Evolutionary conservation across 2,797 vertebrate species (phyloP), one percentile per base, ranked within the genome.

Genomic region (Gymnothorax reevesii): DNA sequence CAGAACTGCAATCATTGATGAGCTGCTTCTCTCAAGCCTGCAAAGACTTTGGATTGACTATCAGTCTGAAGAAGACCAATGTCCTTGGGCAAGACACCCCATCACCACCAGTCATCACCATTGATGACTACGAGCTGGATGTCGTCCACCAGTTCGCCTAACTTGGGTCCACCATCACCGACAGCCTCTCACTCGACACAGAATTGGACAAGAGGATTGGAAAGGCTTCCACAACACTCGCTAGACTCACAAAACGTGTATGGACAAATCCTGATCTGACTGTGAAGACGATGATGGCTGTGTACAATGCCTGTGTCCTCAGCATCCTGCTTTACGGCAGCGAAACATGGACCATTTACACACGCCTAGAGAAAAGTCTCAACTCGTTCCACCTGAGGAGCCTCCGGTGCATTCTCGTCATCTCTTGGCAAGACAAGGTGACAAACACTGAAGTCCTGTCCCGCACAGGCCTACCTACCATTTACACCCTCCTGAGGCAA

Each of bases 401-500:
- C 22, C 69, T 85, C 73, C 2, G 49, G 20, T 13, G 3, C 52
- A 85, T 75, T 62, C 84, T 75, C 4, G 22, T 17, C 20, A 85
- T 85, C 84, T 49, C 0, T 20, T 55, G 49, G 66, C 17, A 12
- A 33, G 66, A 83, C 54, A 83, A 73, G 55, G 84, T 27, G 27
- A 17, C 62, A 22, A 85, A 75, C 42, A 2, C 59, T 22, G 9
- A 85, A 12, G 84, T 85, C 42, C 66, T 85, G 1, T 2, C 54
- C 27, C 66, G 17, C 9, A 12, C 84, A 55, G 84, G 42, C 66
- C 52, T 55, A 20, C 66, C 84, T 4, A 71, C 60, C 57, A 85
- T 25, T 49, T 71, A 85, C 22, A 85, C 15, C 4, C 84, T 69
- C 17, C 66, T 85, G 12, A 75, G 52, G 55, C 84, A 85, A 71